Conservation (phyloP, 2,113 vertebrate species). For the Amazona vittata region DNA sequence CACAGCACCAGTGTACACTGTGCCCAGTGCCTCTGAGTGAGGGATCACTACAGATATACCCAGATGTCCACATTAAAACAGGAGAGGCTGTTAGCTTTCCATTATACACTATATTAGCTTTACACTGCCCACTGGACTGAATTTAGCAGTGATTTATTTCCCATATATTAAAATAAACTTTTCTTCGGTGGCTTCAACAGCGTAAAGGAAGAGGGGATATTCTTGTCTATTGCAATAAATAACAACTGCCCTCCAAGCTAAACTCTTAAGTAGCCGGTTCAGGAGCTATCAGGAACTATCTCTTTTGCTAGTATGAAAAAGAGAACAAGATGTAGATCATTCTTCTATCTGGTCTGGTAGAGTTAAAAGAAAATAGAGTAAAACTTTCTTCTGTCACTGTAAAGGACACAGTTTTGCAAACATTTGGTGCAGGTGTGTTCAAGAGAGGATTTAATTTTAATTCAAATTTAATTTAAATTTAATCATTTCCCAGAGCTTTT, state of each 20-base stretch:
- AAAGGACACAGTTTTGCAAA: not conserved
- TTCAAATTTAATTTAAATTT: not conserved
- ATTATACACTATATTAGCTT: not conserved
- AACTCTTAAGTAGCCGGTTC: not conserved
- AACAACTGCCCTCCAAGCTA: not conserved
- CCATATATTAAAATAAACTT: not conserved
- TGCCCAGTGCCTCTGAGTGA: fast-evolving
- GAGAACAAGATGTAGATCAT: not conserved
- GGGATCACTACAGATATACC: fast-evolving
- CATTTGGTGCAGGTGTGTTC: not conserved
- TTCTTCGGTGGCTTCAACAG: not conserved
- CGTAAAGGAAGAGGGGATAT: not conserved
- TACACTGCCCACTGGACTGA: not conserved
- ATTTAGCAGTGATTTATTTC: not conserved
- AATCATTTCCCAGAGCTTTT: not conserved
- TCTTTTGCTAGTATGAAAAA: not conserved
- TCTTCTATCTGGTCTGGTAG: not conserved
- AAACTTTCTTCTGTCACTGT: not conserved
- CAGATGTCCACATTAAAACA: fast-evolving
- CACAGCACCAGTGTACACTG: fast-evolving
- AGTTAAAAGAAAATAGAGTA: not conserved
- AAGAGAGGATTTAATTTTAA: not conserved
- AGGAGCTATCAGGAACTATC: not conserved
- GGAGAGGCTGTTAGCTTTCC: not conserved
- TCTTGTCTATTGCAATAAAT: not conserved